Evolutionary conservation across 1,140 invertebrate species (phyloP).

Genomic region (Heliconius hewitsoni): DNA sequence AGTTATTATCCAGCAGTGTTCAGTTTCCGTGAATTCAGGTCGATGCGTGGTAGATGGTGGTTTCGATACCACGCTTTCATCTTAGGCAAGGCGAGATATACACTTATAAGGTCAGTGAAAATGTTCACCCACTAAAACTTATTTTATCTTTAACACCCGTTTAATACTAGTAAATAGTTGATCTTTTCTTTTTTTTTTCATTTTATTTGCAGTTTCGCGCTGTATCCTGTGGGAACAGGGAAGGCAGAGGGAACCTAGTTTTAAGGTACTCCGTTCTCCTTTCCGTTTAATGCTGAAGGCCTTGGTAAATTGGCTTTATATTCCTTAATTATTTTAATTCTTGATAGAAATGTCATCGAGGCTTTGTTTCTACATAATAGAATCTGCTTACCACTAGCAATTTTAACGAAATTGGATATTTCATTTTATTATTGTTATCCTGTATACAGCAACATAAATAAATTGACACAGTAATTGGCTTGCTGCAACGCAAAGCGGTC

Average conservation of each 20-base stretch:
- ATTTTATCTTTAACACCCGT: background rate
- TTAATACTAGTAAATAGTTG: too few relatives aligned
- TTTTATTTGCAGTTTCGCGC: too few relatives aligned
- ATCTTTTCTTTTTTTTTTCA: too few relatives aligned
- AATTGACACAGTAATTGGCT: conserved; percentile 22
- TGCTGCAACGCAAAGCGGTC: conserved; percentile 27
- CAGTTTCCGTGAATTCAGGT: conserved; percentile 3
- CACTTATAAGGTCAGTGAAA: conserved; percentile 1
- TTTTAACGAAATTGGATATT: background rate
- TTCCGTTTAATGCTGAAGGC: too few relatives aligned
- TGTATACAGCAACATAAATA: background rate
- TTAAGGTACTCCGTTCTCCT: too few relatives aligned
- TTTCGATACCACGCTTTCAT: conserved; percentile 12
- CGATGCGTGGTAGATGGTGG: conserved; percentile 3
- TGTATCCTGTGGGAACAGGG: too few relatives aligned
- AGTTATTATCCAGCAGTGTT: background rate
- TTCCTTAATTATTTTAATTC: too few relatives aligned
- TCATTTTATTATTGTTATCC: background rate
- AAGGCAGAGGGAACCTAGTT: too few relatives aligned
- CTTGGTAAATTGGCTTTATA: too few relatives aligned
- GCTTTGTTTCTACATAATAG: background rate
- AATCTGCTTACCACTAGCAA: background rate
- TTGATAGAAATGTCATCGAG: too few relatives aligned
- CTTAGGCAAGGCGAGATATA: background rate
- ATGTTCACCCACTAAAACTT: background rate